Percentiles rank a stretch among this genome's conserved stretches.
These are phyloP conservation scores for Trichogramma pretiosum DNA, from an alignment of 1,140 invertebrate species.

Conservation along the genomic window DNA sequence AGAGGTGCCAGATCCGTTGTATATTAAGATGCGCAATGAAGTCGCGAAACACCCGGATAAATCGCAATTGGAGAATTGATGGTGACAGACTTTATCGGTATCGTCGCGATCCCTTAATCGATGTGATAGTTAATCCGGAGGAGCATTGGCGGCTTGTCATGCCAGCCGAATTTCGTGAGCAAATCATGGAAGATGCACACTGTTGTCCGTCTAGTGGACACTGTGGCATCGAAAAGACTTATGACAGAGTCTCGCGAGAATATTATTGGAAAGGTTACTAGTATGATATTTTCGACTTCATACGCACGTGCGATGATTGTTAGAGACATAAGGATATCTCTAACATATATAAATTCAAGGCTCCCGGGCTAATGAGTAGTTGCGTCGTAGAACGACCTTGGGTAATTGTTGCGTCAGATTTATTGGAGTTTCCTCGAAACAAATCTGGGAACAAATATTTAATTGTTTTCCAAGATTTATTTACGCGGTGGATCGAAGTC, in stretches of 20 bases:
- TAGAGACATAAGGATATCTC: slow-evolving; percentile 23
- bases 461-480: too few relatives aligned
- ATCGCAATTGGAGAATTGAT: background rate
- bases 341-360: slow-evolving; percentile 17
- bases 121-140: background rate
- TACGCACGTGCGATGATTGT: slow-evolving; percentile 13
- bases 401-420: slow-evolving; percentile 23
- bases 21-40: background rate
- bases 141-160: background rate
- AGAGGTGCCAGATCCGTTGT: background rate
- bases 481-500: slow-evolving; percentile 24
- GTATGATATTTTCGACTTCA: background rate
- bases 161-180: background rate
- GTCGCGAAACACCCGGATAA: background rate
- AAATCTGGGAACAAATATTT: slow-evolving; percentile 24
- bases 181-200: background rate
- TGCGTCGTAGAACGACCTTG: slow-evolving; percentile 21
- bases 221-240: background rate
- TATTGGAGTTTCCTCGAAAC: slow-evolving; percentile 27
- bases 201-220: background rate
- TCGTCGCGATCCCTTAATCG: background rate
- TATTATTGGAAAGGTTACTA: background rate
- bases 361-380: slow-evolving; percentile 24
- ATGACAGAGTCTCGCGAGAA: background rate
- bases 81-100: background rate